Evolutionary conservation across 2,113 vertebrate species (phyloP).

Genomic region (Podarcis raffonei): DNA sequence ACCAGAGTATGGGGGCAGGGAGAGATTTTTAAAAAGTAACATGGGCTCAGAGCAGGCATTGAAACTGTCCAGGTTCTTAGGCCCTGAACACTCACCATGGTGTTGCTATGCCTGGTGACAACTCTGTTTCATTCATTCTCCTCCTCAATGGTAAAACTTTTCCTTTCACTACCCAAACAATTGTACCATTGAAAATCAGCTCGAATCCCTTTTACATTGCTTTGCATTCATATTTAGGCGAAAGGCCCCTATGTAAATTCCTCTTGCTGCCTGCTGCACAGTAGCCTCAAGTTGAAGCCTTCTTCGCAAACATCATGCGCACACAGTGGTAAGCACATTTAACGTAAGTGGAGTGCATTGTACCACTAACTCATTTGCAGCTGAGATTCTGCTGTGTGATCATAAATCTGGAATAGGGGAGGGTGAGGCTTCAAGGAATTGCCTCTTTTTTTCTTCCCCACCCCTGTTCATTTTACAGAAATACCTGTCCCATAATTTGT

Average conservation of each 20-base stretch:
- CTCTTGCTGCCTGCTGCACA: neutral
- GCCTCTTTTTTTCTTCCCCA: rapidly evolving
- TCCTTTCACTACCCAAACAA: no score
- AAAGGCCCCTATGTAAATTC: neutral
- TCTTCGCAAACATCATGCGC: neutral
- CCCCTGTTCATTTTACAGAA: neutral
- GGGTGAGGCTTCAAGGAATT: neutral
- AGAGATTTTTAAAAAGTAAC: no score
- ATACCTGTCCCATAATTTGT: conserved; percentile 21
- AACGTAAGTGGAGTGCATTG: neutral
- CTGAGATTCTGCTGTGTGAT: neutral
- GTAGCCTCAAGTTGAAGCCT: neutral
- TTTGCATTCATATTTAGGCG: no score
- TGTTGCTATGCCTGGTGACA: no score
- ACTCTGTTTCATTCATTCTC: no score
- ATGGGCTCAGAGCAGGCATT: no score
- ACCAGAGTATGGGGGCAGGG: no score
- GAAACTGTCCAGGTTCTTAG: no score
- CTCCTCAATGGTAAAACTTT: no score
- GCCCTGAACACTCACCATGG: no score
- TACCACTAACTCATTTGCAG: neutral
- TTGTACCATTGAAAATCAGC: no score
- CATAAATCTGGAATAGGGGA: neutral
- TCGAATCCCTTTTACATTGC: no score
- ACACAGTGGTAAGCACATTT: neutral